Base-by-base conservation (phyloP, 1,140 invertebrate genomes). In the Pogonognathellus flavescens region DNA sequence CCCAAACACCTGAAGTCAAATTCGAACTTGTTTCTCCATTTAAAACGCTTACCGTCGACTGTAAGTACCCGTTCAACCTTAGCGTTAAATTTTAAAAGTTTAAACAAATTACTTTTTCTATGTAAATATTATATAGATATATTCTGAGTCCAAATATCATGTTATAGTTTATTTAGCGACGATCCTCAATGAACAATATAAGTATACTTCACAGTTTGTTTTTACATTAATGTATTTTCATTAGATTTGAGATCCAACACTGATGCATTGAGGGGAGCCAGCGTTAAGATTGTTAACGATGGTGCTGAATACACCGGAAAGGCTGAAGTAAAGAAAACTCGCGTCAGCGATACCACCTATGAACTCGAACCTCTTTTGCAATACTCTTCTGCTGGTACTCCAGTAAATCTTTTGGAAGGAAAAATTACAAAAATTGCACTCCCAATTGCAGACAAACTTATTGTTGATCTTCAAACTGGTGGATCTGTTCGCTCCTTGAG, bases 361-460 rank as follows among this genome's bases (percentile, higher is more conserved):
- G 80, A 93, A 6, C 95, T 94, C 89, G 93, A 92, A 84, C 95
- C 95, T 0, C 88, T 95, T 0, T 90, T 96, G 20, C 93, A 95
- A 88, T 94, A 94, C 89, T 92, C 92, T 89, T 85, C 94, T 3
- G 13, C 80, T 22, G 84, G 84, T 13, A n/a, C 59, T 25, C 72
- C 49, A 11, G 82, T 76, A 16, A 86, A 80, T 52, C 66, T 88
- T 20, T 9, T 89, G 14, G 84, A 88, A 49, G 89, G 88, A 59
- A 85, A 83, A 57, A 62, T 89, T 14, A 87, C 62, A 0, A 25
- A 81, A 8, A 82, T 57, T 41, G 6, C 31, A 41, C 6, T 41
- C 2, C 31, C 31, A 16, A 13, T 66, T 41, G 87, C 82, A 52
- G 76, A 86, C 5, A 41, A 83, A 80, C 14, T 88, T 13, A 83